Evolutionary conservation across 2,888 invertebrate genomes (phyloP), one percentile per base, ranked within the genome.

Genomic region (Lumbricus terrestris): DNA sequence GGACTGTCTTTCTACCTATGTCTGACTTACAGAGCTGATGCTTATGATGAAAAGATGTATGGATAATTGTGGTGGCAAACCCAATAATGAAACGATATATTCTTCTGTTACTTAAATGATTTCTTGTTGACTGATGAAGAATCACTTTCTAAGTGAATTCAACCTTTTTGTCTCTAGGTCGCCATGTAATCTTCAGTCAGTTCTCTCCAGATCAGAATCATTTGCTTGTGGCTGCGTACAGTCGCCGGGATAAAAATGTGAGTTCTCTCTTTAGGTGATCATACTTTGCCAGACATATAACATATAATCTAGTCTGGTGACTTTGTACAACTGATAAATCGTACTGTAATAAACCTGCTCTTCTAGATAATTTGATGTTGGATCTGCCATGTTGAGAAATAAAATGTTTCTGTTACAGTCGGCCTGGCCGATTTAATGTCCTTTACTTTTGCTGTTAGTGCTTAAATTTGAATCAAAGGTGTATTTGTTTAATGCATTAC

Each of bases 151-250:
- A 54, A 3, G 23, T 54, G 20, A 29, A 54, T 54, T 23, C 54
- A 54, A 29, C 23, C 11, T 4, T 54, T 69, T 29, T 69, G 29
- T 47, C 92, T 92, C 18, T 92, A 94, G 94, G 92, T 91, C 94
- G 94, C 3, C 92, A 93, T 91, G 94, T 94, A 38, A 92, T 92
- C 18, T 92, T 90, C 89, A 93, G 93, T 34, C 92, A 93, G 83
- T 94, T 94, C 92, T 94, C 94, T n/a, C 94, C 94, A 13, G 92
- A 93, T 35, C 94, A 94, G 89, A 93, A 94, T 20, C 93, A 94
- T 90, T 90, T 93, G 83, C 91, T 94, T 88, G 92, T 94, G 20
- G 94, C 94, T 33, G 91, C 93, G 4, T 93, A 94, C 91, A 93
- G 93, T 88, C 91, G 88, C 20, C 92, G 93, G 88, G 54, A 88